Evolutionary conservation across 1,140 invertebrate genomes (phyloP), one percentile per base, ranked within the genome.

Genomic region (Diachasmimorpha longicaudata): DNA sequence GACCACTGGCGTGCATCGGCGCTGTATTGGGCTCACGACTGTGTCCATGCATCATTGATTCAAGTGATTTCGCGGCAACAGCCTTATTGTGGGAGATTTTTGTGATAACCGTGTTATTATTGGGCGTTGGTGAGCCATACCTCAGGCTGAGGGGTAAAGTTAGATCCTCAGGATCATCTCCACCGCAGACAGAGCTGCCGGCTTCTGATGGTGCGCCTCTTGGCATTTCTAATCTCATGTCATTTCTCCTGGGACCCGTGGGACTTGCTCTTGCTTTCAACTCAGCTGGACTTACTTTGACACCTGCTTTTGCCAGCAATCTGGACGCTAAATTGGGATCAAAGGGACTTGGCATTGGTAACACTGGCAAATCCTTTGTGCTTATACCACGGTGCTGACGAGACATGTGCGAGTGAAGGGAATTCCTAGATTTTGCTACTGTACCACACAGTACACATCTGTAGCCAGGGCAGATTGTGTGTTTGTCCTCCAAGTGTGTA

Each of bases 401-500:
- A 67, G 94, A 95, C 96, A 97, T 97, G 88, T 97, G 96, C 23
- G 95, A 97, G 87, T 97, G 96, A 13, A 97, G 89, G 0, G 95
- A 96, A 87, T 97, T 97, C 39, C 96, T 91, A 0, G 95, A 96
- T 85, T 97, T 97, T 39, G 96, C 96, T 16, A 97, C 96, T 0
- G 96, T 97, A 36, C 96, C 96, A 87, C 96, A 97, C 0, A 97
- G 90, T 1, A 97, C 96, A 85, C 96, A 97, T 19, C 96, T 91
- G 82, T 97, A 97, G 36, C 96, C 96, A 0, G 96, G 96, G 84
- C 96, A 97, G 79, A 97, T 93, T 4, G 96, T 97, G 86, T 97
- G 96, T 84, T 97, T 97, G 85, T 97, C 96, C 86, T 97, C 96
- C 73, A 97, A 90, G 88, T 97, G 96, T 4, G 96, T 97, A 63